Evolutionary conservation across 2,888 invertebrate genomes (phyloP).

Genomic region (Epinotia ramella): DNA sequence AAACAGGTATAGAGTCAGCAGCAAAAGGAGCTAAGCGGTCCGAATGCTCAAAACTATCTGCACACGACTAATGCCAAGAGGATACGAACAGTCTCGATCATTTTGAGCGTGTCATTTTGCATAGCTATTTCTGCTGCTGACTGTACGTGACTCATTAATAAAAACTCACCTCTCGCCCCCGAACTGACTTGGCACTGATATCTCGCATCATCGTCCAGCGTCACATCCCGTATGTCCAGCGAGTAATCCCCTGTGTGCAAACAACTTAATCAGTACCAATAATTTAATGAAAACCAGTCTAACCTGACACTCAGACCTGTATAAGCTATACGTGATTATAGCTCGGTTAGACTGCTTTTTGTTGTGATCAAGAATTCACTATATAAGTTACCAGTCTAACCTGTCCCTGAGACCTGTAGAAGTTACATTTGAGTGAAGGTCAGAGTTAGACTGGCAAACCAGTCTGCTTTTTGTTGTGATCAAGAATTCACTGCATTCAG

Average conservation of each 20-base stretch:
- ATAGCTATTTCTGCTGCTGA: too few species aligned
- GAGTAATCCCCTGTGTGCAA: constrained; percentile 92
- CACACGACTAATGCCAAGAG: too few species aligned
- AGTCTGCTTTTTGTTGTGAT: not conserved
- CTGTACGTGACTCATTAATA: not conserved
- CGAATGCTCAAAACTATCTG: too few species aligned
- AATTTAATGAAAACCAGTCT: not conserved
- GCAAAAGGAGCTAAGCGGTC: too few species aligned
- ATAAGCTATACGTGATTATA: not conserved
- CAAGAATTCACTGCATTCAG: not conserved
- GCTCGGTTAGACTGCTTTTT: not conserved
- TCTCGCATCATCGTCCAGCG: constrained; percentile 96
- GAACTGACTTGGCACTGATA: constrained; percentile 98
- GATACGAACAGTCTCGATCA: too few species aligned
- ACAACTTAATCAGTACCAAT: constrained; percentile 24
- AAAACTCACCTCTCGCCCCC: constrained; percentile 85
- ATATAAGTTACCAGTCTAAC: too few species aligned
- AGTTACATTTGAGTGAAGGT: too few species aligned
- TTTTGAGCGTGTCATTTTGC: too few species aligned
- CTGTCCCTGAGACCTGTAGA: too few species aligned
- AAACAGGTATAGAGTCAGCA: too few species aligned
- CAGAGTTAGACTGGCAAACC: too few species aligned
- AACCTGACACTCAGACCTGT: not conserved
- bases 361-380: not conserved
- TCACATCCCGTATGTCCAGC: constrained; percentile 94